Conservation (phyloP, 2,797 vertebrate species). For the Melanotaenia maccullochi region DNA sequence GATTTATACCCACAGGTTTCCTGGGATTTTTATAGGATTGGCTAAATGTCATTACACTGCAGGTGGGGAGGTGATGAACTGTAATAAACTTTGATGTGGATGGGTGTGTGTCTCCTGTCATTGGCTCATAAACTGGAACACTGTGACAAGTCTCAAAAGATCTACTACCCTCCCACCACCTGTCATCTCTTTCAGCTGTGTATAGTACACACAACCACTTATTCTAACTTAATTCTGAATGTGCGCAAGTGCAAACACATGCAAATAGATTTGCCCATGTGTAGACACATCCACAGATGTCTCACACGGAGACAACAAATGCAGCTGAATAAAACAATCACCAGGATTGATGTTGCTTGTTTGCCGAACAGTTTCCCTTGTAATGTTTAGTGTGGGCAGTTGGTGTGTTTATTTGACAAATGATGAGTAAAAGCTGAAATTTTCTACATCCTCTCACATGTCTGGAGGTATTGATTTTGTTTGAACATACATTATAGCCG, state of each 20-base stretch:
- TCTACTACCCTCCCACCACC: constrained; percentile 68
- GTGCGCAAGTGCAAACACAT: constrained; percentile 22
- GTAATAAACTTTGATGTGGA: constrained; percentile 86
- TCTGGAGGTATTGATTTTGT: constrained; percentile 49
- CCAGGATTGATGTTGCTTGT: constrained; percentile 9
- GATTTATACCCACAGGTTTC: constrained; percentile 85
- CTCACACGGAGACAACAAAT: constrained; percentile 15
- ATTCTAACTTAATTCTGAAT: constrained; percentile 39
- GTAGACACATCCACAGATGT: neutral
- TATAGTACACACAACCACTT: constrained; percentile 29
- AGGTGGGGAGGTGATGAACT: constrained; percentile 85
- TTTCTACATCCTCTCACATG: constrained; percentile 42
- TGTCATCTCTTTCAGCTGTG: constrained; percentile 63
- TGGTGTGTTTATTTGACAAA: constrained; percentile 15
- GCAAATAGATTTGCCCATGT: constrained; percentile 11
- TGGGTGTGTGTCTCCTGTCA: constrained; percentile 79
- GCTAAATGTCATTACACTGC: constrained; percentile 86
- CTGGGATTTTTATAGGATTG: constrained; percentile 85
- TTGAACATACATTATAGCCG: constrained; percentile 37
- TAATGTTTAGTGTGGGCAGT: constrained; percentile 20
- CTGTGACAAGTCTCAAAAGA: constrained; percentile 78
- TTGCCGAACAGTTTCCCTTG: constrained; percentile 23
- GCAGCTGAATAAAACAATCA: constrained; percentile 11
- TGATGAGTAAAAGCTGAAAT: constrained; percentile 28
- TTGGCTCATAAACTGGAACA: constrained; percentile 77